Evolutionary conservation across 1,140 invertebrate genomes (phyloP), one percentile per base, ranked within the genome.

Genomic region (Caerostris darwini): DNA sequence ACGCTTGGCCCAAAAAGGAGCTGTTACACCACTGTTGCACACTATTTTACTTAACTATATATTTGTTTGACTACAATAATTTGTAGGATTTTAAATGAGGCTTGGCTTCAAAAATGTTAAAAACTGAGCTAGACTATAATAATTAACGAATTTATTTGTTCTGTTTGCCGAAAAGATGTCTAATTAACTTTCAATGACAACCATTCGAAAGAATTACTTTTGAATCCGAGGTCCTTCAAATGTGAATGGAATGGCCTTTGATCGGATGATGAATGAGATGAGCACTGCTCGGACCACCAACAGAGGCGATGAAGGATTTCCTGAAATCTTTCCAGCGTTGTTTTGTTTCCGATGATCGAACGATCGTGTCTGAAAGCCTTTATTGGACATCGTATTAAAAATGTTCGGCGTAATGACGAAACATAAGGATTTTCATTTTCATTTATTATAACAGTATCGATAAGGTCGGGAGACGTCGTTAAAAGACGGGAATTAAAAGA

Each of bases 361-460:
- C 50, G 88, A 34, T 71, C 67, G 17, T 57, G 88, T 67, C 83
- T 90, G 64, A 90, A 90, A 56, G 64, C 17, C 53, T 90, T 90
- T 54, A n/a, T 54, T 56, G 50, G 61, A 71, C 53, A 19, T 69
- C 53, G 64, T 50, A 90, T 90, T 90, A 69, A 56, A 61, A 90
- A 77, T 71, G 64, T 67, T 90, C 17, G 34, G 71, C 17, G 67
- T 71, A 90, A 90, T 85, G 83, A 85, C 57, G 88, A 90, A 34
- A 34, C 53, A 61, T 90, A 69, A 90, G 53, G 88, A 90, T 90
- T 90, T 90, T 90, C 64, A 71, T 71, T 90, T 90, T 71, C 64
- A 59, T 85, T 85, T 77, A 53, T 77, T 77, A 77, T 77, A 19
- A 50, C 71, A 50, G 34, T 34, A 12, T 77, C 71, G 71, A 77